A percentile compares a stretch with the other conserved stretches of the same genome.
These are phyloP conservation scores for Notoglanidium macrostoma DNA, from an alignment of 2,797 vertebrate genomes.

Conservation along the genomic window DNA sequence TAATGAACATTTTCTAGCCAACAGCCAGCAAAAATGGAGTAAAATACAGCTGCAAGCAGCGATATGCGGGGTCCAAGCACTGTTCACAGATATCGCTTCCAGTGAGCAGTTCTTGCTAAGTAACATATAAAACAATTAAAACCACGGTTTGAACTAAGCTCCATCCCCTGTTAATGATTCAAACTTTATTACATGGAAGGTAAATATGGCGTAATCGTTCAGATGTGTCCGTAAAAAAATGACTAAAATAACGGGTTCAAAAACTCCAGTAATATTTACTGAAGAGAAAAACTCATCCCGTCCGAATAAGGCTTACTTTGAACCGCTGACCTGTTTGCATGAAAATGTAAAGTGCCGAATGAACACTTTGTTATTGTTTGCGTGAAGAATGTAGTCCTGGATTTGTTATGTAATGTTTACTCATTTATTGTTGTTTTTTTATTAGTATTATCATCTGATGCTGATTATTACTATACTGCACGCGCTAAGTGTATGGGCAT, in stretches of 20 bases:
- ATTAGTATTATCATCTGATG: not conserved
- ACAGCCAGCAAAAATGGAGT: not conserved
- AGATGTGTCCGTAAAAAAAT: not conserved
- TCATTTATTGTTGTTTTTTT: not conserved
- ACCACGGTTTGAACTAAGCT: not conserved
- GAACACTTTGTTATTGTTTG: not conserved
- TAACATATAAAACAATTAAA: too few relatives aligned
- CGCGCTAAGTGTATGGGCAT: not conserved
- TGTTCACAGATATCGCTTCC: not conserved
- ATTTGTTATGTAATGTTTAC: not conserved
- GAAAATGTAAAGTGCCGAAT: not conserved
- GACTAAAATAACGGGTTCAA: too few relatives aligned
- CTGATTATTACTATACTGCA: not conserved
- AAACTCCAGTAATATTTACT: not conserved
- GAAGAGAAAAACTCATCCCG: too few relatives aligned
- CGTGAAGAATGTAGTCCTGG: not conserved
- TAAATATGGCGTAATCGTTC: not conserved
- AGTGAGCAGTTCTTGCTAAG: too few relatives aligned
- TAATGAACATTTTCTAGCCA: not conserved
- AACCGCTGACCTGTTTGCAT: not conserved
- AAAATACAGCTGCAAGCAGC: not conserved
- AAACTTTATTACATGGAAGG: not conserved
- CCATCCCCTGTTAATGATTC: not conserved
- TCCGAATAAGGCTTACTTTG: not conserved
- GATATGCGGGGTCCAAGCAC: not conserved